Evolutionary conservation across 2,113 vertebrate species (phyloP), one percentile per base, ranked within the genome.

Genomic region (Pedetes capensis): DNA sequence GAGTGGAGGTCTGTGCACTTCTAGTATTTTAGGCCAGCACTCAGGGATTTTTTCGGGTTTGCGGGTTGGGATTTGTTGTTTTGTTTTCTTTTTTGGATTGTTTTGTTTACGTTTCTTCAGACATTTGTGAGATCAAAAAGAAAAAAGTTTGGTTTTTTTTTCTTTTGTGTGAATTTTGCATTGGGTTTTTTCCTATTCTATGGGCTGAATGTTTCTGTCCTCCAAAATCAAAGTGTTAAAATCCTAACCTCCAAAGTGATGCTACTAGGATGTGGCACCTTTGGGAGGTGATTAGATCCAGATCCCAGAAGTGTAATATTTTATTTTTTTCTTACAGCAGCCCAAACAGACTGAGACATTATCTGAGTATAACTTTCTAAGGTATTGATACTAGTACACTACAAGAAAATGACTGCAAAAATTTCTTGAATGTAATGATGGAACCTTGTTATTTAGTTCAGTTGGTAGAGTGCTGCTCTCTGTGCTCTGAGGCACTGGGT

Each of bases 21-120:
- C 75, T 76, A 95, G 64, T 49, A 91, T 82, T 75, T 97, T 97
- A 97, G 95, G 96, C 81, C 97, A 97, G 96, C 87, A 96, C 27
- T 96, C 91, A 81, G 57, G 59, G n/a, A 4, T n/a, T n/a, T n/a
- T n/a, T n/a, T n/a, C n/a, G n/a, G n/a, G n/a, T n/a, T n/a, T n/a
- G n/a, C n/a, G n/a, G n/a, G n/a, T n/a, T n/a, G n/a, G n/a, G n/a
- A n/a, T n/a, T n/a, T n/a, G n/a, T n/a, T 3, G 39, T n/a, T 74
- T 37, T 64, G 1, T 55, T 49, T 72, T 72, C 95, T 97, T 3
- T 86, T 95, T 89, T 91, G n/a, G n/a, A n/a, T n/a, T n/a, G n/a
- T n/a, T n/a, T n/a, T n/a, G n/a, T n/a, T n/a, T n/a, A n/a, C 78
- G 92, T 57, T 89, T 80, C 84, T 85, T 81, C 90, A 94, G 81